Base-by-base conservation (phyloP, 2,113 vertebrate species). In the Chaetorhynchus papuensis region DNA sequence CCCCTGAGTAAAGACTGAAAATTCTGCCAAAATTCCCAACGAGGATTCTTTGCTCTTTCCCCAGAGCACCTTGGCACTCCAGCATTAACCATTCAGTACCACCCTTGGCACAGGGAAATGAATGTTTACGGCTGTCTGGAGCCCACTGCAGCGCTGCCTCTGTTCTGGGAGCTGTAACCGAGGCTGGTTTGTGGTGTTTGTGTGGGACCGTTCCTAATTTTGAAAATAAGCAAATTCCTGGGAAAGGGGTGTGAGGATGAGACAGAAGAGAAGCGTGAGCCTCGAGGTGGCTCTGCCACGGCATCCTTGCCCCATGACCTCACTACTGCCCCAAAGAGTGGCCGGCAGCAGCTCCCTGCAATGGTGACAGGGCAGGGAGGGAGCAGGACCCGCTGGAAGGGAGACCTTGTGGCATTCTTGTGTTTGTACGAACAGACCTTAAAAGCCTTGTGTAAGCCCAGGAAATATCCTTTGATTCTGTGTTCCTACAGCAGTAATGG, bases 271-370 rank as follows among this genome's bases (percentile, higher is more conserved):
- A 11, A 54, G 20, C 0, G 0, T 23, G 39, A 66, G 56, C 56
- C 70, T 75, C 2, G 0, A 61, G 52, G 9, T 24, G 61, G 65
- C 30, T 63, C 69, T 71, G 82, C 17, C 80, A n/a, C 52, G 23
- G 56, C 22, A 39, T 20, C 78, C 61, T 45, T 54, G 22, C n/a
- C 35, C 68, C 1, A 1, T 21, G n/a, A 41, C 56, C 68, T 30
- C 4, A 0, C 19, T 56, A 0, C 23, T 33, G 3, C 54, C 24
- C 30, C 9, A 0, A 23, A 8, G 4, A 21, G 30, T 0, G 26
- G 22, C 42, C 0, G 0, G 17, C 19, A 1, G 2, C 87, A 47
- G n/a, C 39, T 53, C 8, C 52, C 24, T 24, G 37, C 45, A 87
- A 69, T 2, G 0, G n/a, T 4, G 52, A 26, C 35, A 20, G 42